These are phyloP conservation scores for Gallinago jamesoni DNA, from an alignment of 2,113 vertebrate species.

Conservation along the genomic window DNA sequence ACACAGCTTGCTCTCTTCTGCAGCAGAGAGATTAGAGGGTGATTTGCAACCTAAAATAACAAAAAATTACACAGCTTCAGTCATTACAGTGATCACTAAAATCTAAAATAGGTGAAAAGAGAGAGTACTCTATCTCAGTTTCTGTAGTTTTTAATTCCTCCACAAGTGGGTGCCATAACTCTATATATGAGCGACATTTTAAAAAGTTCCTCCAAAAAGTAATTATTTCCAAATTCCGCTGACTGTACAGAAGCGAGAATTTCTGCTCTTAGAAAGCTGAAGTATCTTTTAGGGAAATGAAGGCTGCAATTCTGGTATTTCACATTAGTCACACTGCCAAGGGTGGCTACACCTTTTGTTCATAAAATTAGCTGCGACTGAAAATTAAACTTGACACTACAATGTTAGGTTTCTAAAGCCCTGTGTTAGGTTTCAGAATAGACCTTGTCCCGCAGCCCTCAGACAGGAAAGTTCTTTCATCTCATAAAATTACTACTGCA, in stretches of 20 bases:
- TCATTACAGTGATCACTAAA: background rate
- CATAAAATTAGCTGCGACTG: background rate
- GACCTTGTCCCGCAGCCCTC: background rate
- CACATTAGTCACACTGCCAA: background rate
- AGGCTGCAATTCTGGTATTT: background rate
- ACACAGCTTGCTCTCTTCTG: background rate
- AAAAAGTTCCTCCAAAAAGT: background rate
- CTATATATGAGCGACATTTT: background rate
- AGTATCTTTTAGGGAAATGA: background rate
- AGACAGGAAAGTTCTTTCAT: background rate
- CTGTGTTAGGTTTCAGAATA: background rate
- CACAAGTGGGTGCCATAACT: constrained; percentile 53
- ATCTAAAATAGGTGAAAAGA: background rate
- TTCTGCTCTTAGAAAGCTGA: background rate
- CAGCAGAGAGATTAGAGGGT: background rate
- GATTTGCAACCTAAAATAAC: background rate
- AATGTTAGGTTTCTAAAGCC: background rate
- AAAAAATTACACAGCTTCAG: background rate
- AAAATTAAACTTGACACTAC: background rate
- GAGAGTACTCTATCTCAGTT: background rate
- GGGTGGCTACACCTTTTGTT: background rate
- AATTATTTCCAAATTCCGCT: background rate
- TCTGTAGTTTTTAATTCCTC: background rate
- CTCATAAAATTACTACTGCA: background rate
- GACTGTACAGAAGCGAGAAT: background rate